A percentile compares a stretch with the other conserved stretches of the same genome.
Evolutionary conservation across 2,797 vertebrate species (phyloP).

Genomic region (Acanthurus tractus): DNA sequence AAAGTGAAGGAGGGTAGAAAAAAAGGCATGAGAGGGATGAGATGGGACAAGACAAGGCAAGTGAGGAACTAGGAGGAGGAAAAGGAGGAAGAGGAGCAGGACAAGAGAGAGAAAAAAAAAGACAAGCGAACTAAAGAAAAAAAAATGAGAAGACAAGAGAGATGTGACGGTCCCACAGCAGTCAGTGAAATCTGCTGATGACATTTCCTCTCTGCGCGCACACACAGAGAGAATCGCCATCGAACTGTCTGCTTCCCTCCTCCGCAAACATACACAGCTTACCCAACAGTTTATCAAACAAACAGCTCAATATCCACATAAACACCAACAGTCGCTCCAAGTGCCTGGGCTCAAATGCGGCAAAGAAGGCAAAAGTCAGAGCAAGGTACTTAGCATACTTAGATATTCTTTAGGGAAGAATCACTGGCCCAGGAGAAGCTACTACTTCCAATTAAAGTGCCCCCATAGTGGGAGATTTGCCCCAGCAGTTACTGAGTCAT

Average conservation of each 20-base stretch:
- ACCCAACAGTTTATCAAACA: slow-evolving; percentile 70
- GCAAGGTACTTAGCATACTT: slow-evolving; percentile 40
- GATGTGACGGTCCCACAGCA: slow-evolving; percentile 42
- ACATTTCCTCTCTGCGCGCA: slow-evolving; percentile 52
- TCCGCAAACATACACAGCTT: slow-evolving; percentile 42
- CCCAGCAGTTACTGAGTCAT: slow-evolving; percentile 61
- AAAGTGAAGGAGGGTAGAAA: not conserved
- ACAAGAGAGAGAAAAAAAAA: slow-evolving; percentile 3
- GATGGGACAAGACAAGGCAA: not conserved
- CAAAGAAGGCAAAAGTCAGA: slow-evolving; percentile 31
- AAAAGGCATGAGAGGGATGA: not conserved
- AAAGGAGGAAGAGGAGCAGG: not conserved
- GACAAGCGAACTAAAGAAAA: slow-evolving; percentile 5
- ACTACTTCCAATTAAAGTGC: slow-evolving; percentile 67
- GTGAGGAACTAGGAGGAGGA: slow-evolving; percentile 1
- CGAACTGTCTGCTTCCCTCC: slow-evolving; percentile 48
- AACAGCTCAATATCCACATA: slow-evolving; percentile 67
- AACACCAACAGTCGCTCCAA: slow-evolving; percentile 44
- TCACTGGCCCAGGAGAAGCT: slow-evolving; percentile 45
- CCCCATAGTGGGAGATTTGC: slow-evolving; percentile 53
- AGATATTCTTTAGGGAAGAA: slow-evolving; percentile 53
- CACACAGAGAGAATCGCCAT: slow-evolving; percentile 34
- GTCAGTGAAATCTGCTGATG: slow-evolving; percentile 56
- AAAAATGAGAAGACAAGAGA: slow-evolving; percentile 14
- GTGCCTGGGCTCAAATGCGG: slow-evolving; percentile 34